Evolutionary conservation across 2,888 invertebrate species (phyloP), one percentile per base, ranked within the genome.

Genomic region (Tipula lateralis): DNA sequence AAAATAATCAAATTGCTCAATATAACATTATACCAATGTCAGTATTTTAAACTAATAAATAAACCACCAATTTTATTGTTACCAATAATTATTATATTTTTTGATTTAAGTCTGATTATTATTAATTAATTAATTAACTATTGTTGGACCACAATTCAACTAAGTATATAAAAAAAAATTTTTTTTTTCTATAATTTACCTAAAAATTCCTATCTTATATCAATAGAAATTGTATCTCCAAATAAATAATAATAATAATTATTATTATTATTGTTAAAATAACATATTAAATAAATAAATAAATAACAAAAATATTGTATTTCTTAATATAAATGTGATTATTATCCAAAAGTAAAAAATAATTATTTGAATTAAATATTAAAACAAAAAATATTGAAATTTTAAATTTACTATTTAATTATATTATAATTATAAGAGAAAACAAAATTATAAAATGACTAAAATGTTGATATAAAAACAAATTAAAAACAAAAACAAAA

Each of bases 371-470:
- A 66, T 66, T 66, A 66, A 66, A 66, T 66, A 66, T 24, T 24
- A 66, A 66, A 66, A 50, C 5, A 66, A 24, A 19, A 66, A 66
- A 66, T 66, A 66, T 9, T 66, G 66, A 66, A 66, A 66, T 66
- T 66, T 66, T 66, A 66, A 66, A 66, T 66, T 66, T 66, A 66
- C 66, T 66, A 66, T 66, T 66, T 66, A 66, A 66, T 66, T 24
- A 66, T 39, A 5, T n/a, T 39, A 66, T 66, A 66, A 66, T 24
- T 66, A 24, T 66, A 66, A 66, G 66, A 86, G 84, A 84, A 50
- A 32, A 84, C 84, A 83, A 83, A 85, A 80, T 80, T 84, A 86
- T 84, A 84, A 84, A 86, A 84, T 86, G 85, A 86, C 84, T 86
- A 83, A n/a, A n/a, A n/a, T 86, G 86, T 86, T 85, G 84, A 84